These are phyloP conservation scores for Semibalanus balanoides DNA, from an alignment of 1,140 invertebrate species.

Conservation along the genomic window DNA sequence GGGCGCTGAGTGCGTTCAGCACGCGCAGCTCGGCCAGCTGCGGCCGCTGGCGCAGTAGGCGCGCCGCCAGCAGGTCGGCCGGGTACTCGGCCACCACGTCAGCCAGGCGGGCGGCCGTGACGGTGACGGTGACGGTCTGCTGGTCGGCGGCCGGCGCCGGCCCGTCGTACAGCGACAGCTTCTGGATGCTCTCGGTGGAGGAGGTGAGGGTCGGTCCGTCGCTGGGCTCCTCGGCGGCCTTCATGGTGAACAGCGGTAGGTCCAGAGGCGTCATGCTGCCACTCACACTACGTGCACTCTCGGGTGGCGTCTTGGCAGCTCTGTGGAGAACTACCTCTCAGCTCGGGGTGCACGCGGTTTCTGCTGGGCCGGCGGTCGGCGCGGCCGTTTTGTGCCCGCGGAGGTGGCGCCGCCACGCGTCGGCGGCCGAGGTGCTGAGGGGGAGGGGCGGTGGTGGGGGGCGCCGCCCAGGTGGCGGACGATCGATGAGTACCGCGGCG, in stretches of 20 bases:
- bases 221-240: neutral
- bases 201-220: neutral
- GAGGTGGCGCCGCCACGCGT: neutral
- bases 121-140: neutral
- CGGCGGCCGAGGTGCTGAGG: too few species aligned
- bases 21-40: neutral
- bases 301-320: neutral
- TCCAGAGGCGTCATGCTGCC: neutral
- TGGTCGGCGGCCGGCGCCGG: neutral
- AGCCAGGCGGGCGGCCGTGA: neutral
- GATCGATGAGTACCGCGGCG: neutral
- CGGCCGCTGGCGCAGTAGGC: neutral
- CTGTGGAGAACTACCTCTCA: neutral
- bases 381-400: too few species aligned
- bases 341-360: neutral
- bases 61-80: neutral
- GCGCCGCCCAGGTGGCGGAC: neutral
- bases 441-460: too few species aligned
- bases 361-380: neutral
- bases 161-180: neutral
- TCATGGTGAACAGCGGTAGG: neutral
- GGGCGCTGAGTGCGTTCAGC: neutral
- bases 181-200: conserved; percentile 1
- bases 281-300: neutral
- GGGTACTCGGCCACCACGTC: neutral